These are phyloP conservation scores for Lytechinus pictus DNA, from an alignment of 35 echinoderm and acorn worm species.

Conservation along the genomic window DNA sequence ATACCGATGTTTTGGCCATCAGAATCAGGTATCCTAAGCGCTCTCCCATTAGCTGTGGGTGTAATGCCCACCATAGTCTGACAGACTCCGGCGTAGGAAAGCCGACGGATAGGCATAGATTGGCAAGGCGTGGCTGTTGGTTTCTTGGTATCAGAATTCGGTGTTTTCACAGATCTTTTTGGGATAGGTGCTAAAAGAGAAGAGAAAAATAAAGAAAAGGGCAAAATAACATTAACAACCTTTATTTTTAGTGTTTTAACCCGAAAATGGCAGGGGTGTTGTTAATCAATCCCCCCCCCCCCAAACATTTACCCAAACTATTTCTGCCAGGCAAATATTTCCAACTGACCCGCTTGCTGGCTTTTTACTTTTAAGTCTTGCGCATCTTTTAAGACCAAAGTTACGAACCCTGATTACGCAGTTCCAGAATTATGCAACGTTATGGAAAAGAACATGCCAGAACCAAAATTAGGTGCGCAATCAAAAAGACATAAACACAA, in stretches of 20 bases:
- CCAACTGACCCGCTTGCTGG: no score
- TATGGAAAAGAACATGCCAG: no score
- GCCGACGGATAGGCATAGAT: not conserved
- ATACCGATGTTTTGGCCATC: not conserved
- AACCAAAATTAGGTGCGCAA: no score
- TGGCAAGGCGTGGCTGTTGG: not conserved
- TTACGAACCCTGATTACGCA: no score
- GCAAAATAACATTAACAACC: not conserved
- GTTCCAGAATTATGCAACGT: no score
- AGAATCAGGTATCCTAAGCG: not conserved
- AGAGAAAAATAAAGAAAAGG: not conserved
- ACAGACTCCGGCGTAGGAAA: not conserved
- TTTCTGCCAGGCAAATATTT: no score
- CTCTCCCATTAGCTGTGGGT: not conserved
- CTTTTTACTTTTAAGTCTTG: no score
- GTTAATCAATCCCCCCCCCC: no score
- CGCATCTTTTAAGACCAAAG: no score
- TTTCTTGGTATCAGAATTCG: not conserved
- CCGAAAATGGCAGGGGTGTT: no score
- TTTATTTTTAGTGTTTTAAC: not conserved
- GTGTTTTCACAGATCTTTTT: not conserved
- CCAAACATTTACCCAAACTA: no score
- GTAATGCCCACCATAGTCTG: slow-evolving; percentile 15
- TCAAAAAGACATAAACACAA: no score
- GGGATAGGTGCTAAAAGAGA: not conserved